phyloP scores from a whole-genome alignment of 2,797 vertebrate genomes.

The Platyrinchus mystaceus region DNA sequence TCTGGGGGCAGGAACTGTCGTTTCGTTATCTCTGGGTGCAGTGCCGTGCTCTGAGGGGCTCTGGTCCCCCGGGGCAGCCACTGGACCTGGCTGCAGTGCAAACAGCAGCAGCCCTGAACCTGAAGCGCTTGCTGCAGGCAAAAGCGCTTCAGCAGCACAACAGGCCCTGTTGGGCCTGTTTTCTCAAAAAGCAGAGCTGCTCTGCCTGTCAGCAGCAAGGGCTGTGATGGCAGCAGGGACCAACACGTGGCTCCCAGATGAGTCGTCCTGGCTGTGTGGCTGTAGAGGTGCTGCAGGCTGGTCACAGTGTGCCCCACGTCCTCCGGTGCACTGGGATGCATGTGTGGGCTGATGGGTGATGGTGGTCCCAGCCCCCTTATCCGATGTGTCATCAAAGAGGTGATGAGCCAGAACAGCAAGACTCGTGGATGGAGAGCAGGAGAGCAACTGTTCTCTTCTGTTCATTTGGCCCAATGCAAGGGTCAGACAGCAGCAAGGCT shows the following conservation, averaged over 20 bases:
- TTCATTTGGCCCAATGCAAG: not conserved
- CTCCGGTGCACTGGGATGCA: accelerated
- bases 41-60: not conserved
- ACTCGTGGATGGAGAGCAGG: not conserved
- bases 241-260: not conserved
- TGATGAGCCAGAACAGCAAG: not conserved
- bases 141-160: not conserved
- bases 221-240: not conserved
- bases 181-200: not conserved
- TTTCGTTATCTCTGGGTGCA: constrained; percentile 20
- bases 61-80: accelerated
- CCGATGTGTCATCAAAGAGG: accelerated
- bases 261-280: not conserved
- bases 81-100: not conserved
- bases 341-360: not conserved
- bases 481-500: not conserved
- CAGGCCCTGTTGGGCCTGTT: not conserved
- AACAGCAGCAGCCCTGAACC: not conserved
- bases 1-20: not conserved
- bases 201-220: not conserved
- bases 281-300: not conserved
- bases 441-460: not conserved
- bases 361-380: not conserved
- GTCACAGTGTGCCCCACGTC: not conserved
- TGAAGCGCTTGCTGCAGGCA: accelerated